phyloP scores from a whole-genome alignment of 2,113 vertebrate genomes.

The Suncus etruscus region DNA sequence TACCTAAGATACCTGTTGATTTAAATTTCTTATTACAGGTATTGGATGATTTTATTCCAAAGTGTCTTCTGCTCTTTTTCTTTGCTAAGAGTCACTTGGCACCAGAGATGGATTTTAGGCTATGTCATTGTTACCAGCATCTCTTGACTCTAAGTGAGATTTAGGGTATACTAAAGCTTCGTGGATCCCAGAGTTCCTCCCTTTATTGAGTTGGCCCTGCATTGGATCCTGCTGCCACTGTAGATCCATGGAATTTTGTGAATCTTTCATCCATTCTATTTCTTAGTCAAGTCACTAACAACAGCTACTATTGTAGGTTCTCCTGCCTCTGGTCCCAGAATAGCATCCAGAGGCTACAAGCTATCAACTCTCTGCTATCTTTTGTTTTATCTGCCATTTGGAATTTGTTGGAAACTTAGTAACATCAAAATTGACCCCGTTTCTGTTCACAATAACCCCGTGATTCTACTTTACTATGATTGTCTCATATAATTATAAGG shows the following conservation, averaged over 20 bases:
- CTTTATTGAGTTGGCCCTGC: neutral
- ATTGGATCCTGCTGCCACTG: neutral
- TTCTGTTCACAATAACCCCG: neutral
- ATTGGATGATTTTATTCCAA: slow-evolving; percentile 26
- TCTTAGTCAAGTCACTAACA: neutral
- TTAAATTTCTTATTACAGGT: neutral
- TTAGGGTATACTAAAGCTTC: neutral
- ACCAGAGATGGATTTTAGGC: neutral
- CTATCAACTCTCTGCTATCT: neutral
- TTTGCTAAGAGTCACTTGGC: neutral
- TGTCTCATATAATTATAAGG: neutral
- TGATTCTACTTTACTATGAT: neutral
- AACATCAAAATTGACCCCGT: neutral
- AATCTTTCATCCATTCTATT: neutral
- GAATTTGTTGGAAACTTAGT: neutral
- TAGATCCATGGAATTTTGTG: neutral
- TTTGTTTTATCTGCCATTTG: neutral
- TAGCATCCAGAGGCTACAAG: neutral
- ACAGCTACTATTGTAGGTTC: neutral
- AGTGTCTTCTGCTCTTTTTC: neutral
- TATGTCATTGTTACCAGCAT: neutral
- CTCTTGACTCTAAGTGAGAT: neutral
- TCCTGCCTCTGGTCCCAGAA: neutral
- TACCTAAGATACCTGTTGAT: neutral
- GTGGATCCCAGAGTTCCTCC: neutral